Percentiles rank a stretch among this genome's conserved stretches.
Conservation (phyloP, 2,797 vertebrate genomes). For the Lindbergichthys nudifrons region DNA sequence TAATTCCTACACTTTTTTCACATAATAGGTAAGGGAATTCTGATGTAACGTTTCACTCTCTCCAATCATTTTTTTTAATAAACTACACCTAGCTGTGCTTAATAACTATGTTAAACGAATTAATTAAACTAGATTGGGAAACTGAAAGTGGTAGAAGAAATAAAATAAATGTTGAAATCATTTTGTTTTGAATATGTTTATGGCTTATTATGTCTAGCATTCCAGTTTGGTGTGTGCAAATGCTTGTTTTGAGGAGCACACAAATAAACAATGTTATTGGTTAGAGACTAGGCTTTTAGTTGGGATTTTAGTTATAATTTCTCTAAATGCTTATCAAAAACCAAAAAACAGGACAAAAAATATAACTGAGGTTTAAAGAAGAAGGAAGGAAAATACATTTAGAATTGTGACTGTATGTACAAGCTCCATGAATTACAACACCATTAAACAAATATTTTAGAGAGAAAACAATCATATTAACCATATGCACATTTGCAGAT, state of each 20-base stretch:
- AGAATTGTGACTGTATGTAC: not conserved
- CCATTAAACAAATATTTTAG: not conserved
- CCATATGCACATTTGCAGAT: not conserved
- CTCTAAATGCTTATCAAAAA: not conserved
- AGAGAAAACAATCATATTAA: conserved; percentile 2
- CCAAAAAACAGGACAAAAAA: not conserved
- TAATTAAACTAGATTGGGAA: not conserved
- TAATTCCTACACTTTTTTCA: conserved; percentile 21
- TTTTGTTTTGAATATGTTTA: not conserved
- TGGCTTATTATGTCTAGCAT: not conserved
- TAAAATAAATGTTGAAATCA: not conserved
- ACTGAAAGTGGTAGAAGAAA: not conserved
- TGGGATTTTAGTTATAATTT: not conserved
- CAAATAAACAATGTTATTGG: not conserved
- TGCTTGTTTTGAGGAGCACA: not conserved
- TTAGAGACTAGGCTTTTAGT: no score
- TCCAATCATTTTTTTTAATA: not conserved
- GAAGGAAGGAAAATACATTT: not conserved
- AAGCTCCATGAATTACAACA: not conserved
- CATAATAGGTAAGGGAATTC: not conserved
- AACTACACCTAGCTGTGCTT: not conserved
- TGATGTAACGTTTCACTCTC: not conserved
- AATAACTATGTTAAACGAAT: not conserved
- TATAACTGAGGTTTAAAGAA: not conserved
- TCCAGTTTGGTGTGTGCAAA: not conserved